Evolutionary conservation across 1,140 invertebrate species (phyloP).

Genomic region (Zaprionus ghesquierei): DNA sequence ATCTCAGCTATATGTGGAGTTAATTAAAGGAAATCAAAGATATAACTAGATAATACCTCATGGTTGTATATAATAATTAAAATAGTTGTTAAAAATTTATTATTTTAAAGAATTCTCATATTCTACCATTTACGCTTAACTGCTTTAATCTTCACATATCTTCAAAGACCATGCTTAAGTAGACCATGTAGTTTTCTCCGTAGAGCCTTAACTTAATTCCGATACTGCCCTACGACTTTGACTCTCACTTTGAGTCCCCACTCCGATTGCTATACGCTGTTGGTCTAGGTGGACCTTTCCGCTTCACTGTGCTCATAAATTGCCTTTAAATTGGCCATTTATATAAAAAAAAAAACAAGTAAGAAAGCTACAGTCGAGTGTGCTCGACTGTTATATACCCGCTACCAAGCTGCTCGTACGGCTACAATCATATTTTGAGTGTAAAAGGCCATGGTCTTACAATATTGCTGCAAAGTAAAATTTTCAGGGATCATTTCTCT

Average conservation of each 20-base stretch:
- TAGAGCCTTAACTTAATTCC: slow-evolving; percentile 23
- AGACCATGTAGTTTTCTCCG: neutral
- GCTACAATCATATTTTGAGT: no score
- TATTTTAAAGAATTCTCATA: neutral
- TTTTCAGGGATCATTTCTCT: no score
- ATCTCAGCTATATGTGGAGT: neutral
- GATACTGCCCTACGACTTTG: neutral
- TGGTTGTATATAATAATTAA: no score
- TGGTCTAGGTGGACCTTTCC: slow-evolving; percentile 37
- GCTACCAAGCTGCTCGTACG: no score
- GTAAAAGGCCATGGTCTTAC: no score
- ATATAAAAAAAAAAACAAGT: slow-evolving; percentile 9
- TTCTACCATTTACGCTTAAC: neutral
- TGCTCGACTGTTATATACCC: no score
- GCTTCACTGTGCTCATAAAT: slow-evolving; percentile 73
- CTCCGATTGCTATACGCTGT: slow-evolving; percentile 13
- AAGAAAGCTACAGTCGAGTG: no score
- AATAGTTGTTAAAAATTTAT: no score
- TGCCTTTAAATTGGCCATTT: slow-evolving; percentile 73
- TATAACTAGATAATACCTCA: neutral
- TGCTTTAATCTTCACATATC: neutral
- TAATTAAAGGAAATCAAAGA: neutral
- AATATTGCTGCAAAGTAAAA: no score
- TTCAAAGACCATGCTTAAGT: neutral
- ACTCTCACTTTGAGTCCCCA: neutral